Base-by-base conservation (phyloP, 30 jellyfish, hydroid and myxozoan species). In the Aurelia sp. region DNA sequence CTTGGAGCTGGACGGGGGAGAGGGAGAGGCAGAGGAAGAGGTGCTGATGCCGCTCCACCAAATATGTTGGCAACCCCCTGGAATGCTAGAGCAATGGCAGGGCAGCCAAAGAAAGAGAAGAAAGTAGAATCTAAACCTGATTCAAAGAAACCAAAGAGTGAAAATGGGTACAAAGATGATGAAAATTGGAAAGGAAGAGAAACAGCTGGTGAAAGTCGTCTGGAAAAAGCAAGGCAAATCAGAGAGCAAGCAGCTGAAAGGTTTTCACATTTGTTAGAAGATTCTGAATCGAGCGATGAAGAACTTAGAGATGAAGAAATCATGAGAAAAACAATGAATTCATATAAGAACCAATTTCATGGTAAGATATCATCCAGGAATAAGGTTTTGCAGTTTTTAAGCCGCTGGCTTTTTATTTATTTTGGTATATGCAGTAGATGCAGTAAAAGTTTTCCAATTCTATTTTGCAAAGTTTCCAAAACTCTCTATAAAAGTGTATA, bases 261-360 rank as follows among this genome's bases (percentile, higher is more conserved):
- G 40, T 82, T 68, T 67, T 64, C 90, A 33, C 82, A 89, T 65
- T 51, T 82, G 40, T 60, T 74, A 13, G 97, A 73, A 9, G 91
- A 73, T 30, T 74, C 90, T 11, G 91, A 70, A 35, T 87, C 96
- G 0, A 64, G 89, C 40, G 93, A 89, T 64, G 93, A 81, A 37
- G 97, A 89, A 61, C 82, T 82, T 22, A 71, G 84, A 40, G 92
- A 63, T 15, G 90, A 79, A 62, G 97, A 89, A 75, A 89, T 89
- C 23, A 31, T 82, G 58, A 79, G 67, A 55, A 81, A 81, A 31
- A 77, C 97, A 16, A 48, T 80, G 80, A 69, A 82, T 44, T 50
- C 41, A 30, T 89, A 81, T 52, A 71, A 75, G 79, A 73, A 62
- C 4, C 82, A 74, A 23, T 48, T 81, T 22, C 59, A 62, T 33